phyloP scores from a whole-genome alignment of 2,888 invertebrate genomes.

The Xanthorhoe spadicearia region DNA sequence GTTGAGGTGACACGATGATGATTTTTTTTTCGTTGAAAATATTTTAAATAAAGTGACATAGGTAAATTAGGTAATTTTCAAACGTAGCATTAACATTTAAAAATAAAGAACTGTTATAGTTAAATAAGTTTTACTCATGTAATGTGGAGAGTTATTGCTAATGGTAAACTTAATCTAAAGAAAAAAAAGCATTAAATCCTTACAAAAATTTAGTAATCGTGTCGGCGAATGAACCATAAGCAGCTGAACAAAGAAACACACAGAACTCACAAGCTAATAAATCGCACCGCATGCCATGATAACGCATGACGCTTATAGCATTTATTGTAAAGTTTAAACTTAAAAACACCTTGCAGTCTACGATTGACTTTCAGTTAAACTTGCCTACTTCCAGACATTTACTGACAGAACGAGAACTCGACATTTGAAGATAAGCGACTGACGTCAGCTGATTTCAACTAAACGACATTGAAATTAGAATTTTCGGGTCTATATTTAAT shows the following conservation, averaged over 20 bases:
- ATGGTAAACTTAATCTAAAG: too few relatives aligned
- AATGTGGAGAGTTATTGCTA: too few relatives aligned
- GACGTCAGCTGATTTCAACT: slow-evolving; percentile 11
- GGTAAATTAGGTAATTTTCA: too few relatives aligned
- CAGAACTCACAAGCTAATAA: slow-evolving; percentile 2
- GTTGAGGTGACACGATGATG: too few relatives aligned
- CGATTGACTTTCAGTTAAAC: slow-evolving; percentile 1
- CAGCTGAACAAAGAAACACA: slow-evolving; percentile 43
- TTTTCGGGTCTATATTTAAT: too few relatives aligned
- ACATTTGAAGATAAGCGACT: slow-evolving; percentile 4
- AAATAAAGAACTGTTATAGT: too few relatives aligned
- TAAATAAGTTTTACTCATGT: too few relatives aligned
- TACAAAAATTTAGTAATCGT: background rate
- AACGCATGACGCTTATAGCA: slow-evolving; percentile 26
- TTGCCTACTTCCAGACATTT: slow-evolving; percentile 38
- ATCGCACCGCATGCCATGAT: slow-evolving; percentile 32
- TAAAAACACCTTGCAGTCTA: background rate
- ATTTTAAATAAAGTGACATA: too few relatives aligned
- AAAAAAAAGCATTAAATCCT: background rate
- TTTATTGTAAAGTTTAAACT: slow-evolving; percentile 2
- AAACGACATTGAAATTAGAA: background rate
- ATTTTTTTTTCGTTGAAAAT: too few relatives aligned
- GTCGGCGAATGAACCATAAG: background rate
- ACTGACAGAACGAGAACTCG: slow-evolving; percentile 9
- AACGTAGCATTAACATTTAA: too few relatives aligned